Conservation (phyloP, 2,797 vertebrate genomes). For the Crotalus adamanteus region DNA sequence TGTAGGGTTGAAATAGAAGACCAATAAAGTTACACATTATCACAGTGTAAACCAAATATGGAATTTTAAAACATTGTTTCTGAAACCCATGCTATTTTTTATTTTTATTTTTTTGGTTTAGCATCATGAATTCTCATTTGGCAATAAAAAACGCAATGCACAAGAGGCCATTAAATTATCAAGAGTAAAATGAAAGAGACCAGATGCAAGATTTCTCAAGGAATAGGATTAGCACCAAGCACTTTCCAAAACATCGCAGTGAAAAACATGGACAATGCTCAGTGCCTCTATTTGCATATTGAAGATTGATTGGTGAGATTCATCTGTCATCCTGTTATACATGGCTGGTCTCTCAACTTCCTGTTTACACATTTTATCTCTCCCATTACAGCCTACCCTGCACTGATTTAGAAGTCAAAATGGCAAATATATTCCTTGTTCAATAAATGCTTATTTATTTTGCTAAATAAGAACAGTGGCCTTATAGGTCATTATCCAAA, state of each 20-base stretch:
- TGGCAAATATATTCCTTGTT: background rate
- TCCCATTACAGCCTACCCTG: background rate
- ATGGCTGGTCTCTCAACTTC: background rate
- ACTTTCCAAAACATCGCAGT: background rate
- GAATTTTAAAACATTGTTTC: constrained; percentile 1
- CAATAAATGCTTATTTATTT: background rate
- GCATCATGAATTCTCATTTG: background rate
- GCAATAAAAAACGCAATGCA: background rate
- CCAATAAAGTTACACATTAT: constrained; percentile 3
- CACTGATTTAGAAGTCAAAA: background rate
- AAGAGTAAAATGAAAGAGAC: background rate
- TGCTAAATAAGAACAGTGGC: background rate
- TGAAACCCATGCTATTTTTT: background rate
- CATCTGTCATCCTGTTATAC: background rate
- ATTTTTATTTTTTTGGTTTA: background rate
- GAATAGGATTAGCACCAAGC: background rate
- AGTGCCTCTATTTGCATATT: background rate
- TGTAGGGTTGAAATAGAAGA: background rate
- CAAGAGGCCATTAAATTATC: background rate
- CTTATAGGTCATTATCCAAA: background rate
- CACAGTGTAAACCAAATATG: constrained; percentile 4
- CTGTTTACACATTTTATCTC: background rate
- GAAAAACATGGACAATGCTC: background rate
- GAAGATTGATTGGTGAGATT: background rate
- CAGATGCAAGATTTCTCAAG: background rate